Base-by-base conservation (phyloP, 2,888 invertebrate species). In the Aphidoletes aphidimyza region DNA sequence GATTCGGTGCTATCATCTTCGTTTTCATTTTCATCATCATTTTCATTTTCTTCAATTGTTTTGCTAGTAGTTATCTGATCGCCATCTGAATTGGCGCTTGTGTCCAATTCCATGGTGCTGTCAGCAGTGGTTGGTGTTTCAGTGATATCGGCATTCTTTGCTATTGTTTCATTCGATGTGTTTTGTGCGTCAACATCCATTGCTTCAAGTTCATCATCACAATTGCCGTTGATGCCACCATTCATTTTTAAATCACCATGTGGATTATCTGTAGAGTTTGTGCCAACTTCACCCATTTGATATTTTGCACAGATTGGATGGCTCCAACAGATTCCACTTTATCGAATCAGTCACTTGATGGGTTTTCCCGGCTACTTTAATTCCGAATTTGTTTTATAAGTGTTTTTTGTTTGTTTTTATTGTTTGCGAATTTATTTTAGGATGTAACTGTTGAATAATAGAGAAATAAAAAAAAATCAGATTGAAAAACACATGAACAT, bases 211-310 rank as follows among this genome's bases (percentile, higher is more conserved):
- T n/a, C 88, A 34, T 85, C 86, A 83, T 86, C 86, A 39, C 42
- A 83, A 34, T 86, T 87, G 42, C 87, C 87, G 86, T 88, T 88
- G 11, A 87, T 85, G 42, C 87, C 87, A 54, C 89, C 89, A 86
- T 90, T 89, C 47, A 88, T 87, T 86, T 88, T 89, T 87, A 87
- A 84, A 85, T 86, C 86, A 83, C 85, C 83, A 83, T 85, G 85
- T 86, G 86, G 86, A 85, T 88, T 87, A 84, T 88, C 88, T 22
- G 86, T 86, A n/a, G 87, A 86, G 26, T 86, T 87, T 45, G 86
- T 88, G 42, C 86, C 88, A 59, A 87, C 87, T 86, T 87, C 87
- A 85, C 86, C 86, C 87, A 87, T 87, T 69, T 54, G 81, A 36
- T 81, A 37, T 69, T 69, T 26, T 30, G 69, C 34, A 69, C 26